A percentile compares a stretch with the other conserved stretches of the same genome.
Evolutionary conservation across 2,797 vertebrate genomes (phyloP).

Genomic region (Toxotes lorentzi): DNA sequence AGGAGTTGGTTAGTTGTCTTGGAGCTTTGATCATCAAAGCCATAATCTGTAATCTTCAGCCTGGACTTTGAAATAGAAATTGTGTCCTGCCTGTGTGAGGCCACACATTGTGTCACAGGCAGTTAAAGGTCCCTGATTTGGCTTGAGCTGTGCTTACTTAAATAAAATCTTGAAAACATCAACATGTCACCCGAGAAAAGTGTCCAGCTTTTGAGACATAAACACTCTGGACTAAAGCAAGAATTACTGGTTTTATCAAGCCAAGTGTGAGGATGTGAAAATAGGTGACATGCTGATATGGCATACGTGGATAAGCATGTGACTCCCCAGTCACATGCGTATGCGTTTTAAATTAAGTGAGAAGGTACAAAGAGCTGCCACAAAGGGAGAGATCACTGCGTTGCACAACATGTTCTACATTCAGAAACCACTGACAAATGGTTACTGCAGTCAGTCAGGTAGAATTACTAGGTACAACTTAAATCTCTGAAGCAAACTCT

Average conservation of each 20-base stretch:
- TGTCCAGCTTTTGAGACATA: not conserved
- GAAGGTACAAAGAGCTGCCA: not conserved
- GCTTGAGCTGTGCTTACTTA: not conserved
- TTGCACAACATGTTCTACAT: not conserved
- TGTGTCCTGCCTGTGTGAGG: not conserved
- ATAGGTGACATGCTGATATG: not conserved
- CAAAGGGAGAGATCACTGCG: conserved; percentile 12
- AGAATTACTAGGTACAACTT: not conserved
- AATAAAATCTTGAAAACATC: not conserved
- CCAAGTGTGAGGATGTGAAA: not conserved
- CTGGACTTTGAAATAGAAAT: not conserved
- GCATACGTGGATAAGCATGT: not conserved
- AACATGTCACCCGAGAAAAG: not conserved
- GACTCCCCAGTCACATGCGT: not conserved
- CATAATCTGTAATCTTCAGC: not conserved
- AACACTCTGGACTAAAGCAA: not conserved
- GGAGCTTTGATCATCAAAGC: not conserved
- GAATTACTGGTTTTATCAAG: not conserved
- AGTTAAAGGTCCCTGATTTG: not conserved
- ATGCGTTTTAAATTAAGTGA: conserved; percentile 5
- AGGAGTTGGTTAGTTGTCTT: not conserved
- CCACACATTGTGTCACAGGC: not conserved
- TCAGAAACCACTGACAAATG: not conserved
- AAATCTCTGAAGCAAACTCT: not conserved
- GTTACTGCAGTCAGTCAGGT: not conserved